A percentile compares a stretch with the other conserved stretches of the same genome.
These are phyloP conservation scores for Siniperca scherzeri DNA, from an alignment of 2,797 vertebrate species.

Conservation along the genomic window DNA sequence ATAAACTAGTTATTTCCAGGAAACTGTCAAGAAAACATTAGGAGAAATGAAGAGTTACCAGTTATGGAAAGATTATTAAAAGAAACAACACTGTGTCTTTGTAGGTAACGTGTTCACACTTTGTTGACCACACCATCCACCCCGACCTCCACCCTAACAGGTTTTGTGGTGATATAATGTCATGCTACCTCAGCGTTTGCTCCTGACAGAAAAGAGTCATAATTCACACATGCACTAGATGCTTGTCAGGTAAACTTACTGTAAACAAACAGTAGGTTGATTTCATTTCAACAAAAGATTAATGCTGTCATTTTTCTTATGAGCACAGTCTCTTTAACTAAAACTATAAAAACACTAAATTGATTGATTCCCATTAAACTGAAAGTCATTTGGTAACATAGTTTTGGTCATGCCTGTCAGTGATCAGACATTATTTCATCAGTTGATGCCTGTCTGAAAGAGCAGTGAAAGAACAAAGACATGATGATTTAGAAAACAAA, in stretches of 20 bases:
- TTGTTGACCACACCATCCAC: neutral
- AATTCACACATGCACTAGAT: no score
- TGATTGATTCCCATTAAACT: neutral
- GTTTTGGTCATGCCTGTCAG: neutral
- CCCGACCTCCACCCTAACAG: neutral
- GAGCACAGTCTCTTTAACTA: neutral
- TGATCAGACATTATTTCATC: neutral
- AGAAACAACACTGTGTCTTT: no score
- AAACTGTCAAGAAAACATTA: neutral
- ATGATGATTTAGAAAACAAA: constrained; percentile 48
- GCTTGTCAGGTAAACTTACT: neutral
- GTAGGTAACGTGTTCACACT: neutral
- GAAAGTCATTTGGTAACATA: neutral
- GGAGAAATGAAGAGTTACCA: neutral
- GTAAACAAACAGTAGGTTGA: no score
- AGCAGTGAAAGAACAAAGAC: neutral
- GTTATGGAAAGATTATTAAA: neutral
- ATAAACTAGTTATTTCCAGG: neutral
- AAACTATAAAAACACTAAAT: constrained; percentile 4
- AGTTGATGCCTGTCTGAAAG: neutral
- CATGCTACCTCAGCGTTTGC: neutral
- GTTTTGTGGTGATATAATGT: neutral
- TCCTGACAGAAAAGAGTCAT: neutral
- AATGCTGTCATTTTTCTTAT: neutral
- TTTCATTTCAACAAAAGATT: neutral